A percentile compares a stretch with the other conserved stretches of the same genome.
Conservation (phyloP, 1,140 invertebrate species). For the Pentalonia nigronervosa region DNA sequence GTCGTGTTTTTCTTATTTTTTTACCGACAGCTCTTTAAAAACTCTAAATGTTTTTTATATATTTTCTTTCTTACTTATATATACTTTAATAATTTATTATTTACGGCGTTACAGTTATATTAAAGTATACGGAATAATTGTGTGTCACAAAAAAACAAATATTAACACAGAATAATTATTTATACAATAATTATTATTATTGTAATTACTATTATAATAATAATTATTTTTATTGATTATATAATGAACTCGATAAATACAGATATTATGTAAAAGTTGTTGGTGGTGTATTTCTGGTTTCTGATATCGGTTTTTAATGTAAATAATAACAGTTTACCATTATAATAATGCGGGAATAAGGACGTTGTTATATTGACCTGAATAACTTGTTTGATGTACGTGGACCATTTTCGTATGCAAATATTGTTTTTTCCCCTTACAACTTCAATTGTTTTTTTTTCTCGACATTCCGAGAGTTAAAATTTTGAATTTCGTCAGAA, state of each 20-base stretch:
- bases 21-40: neutral
- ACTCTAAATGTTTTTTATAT: neutral
- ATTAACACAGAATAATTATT: neutral
- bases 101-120: neutral
- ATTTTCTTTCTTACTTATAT: neutral
- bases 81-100: neutral
- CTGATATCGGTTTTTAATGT: neutral
- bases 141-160: neutral
- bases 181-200: neutral
- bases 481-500: neutral
- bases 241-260: neutral
- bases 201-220: neutral
- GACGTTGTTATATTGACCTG: conserved; percentile 19
- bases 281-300: neutral
- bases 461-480: neutral
- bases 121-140: neutral
- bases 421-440: neutral
- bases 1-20: neutral
- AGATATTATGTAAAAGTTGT: neutral
- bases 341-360: neutral
- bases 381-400: neutral
- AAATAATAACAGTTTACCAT: neutral
- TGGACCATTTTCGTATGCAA: neutral
- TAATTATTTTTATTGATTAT: conserved; percentile 5
- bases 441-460: neutral